Evolutionary conservation across 2,113 vertebrate species (phyloP).

Genomic region (Muntiacus muntjak): DNA sequence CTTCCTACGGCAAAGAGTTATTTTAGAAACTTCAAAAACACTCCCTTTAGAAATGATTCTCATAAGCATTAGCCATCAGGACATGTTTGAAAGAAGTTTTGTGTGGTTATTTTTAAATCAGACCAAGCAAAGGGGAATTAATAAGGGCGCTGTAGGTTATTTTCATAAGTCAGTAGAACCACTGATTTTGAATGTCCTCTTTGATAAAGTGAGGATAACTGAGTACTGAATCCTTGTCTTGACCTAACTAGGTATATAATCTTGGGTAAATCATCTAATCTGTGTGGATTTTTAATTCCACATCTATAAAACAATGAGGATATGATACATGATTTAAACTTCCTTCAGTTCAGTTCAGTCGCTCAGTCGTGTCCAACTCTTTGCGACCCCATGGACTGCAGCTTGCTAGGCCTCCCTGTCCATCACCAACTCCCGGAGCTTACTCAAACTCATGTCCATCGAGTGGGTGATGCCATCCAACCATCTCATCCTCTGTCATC

Average conservation of each 20-base stretch:
- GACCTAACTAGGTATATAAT: neutral
- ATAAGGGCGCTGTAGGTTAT: neutral
- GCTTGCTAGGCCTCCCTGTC: neutral
- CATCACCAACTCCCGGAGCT: neutral
- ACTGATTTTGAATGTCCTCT: neutral
- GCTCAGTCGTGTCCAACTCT: neutral
- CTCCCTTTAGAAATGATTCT: neutral
- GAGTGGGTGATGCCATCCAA: neutral
- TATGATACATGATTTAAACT: neutral
- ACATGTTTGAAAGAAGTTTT: neutral
- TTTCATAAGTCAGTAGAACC: neutral
- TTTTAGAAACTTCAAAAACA: conserved; percentile 39
- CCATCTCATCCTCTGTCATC: neutral
- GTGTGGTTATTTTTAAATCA: neutral
- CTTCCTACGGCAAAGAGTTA: neutral
- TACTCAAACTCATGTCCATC: neutral
- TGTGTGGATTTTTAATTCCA: neutral
- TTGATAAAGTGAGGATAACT: neutral
- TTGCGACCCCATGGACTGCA: neutral
- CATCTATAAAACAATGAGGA: neutral
- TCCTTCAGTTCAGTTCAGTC: neutral
- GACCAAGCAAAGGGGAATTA: neutral
- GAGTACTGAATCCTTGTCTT: neutral
- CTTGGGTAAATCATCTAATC: neutral
- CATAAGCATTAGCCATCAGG: conserved; percentile 18